Evolutionary conservation across 2,888 invertebrate genomes (phyloP).

Genomic region (Drosophila mettleri): DNA sequence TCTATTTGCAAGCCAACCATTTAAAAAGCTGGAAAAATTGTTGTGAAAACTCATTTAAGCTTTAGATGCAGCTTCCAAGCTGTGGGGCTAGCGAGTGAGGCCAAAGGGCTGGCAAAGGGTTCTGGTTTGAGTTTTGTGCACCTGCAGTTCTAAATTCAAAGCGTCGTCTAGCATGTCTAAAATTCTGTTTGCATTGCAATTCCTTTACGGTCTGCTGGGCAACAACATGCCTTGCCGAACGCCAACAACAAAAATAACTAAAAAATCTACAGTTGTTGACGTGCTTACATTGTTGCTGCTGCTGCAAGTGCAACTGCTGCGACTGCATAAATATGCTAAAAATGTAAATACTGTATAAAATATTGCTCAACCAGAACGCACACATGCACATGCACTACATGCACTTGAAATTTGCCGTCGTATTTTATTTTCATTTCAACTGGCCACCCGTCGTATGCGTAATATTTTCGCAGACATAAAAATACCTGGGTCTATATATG

Average conservation of each 20-base stretch:
- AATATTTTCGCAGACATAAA: constrained; percentile 41
- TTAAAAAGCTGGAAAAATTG: constrained; percentile 51
- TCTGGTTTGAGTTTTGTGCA: constrained; percentile 19
- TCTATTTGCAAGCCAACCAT: constrained; percentile 51
- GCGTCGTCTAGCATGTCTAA: constrained; percentile 62
- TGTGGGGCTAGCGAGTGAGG: background rate
- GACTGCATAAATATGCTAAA: constrained; percentile 70
- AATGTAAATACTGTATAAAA: constrained; percentile 70
- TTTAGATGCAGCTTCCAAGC: constrained; percentile 16
- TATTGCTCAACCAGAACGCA: constrained; percentile 43
- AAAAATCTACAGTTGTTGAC: constrained; percentile 51
- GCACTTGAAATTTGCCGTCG: constrained; percentile 40
- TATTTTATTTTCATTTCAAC: constrained; percentile 51
- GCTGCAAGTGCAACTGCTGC: constrained; percentile 9
- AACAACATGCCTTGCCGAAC: constrained; percentile 48
- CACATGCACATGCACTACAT: constrained; percentile 16
- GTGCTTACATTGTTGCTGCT: constrained; percentile 49
- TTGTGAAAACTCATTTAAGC: constrained; percentile 32
- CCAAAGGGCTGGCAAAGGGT: background rate
- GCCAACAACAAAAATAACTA: constrained; percentile 12
- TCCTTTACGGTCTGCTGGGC: constrained; percentile 67
- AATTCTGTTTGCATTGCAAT: constrained; percentile 71
- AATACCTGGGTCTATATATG: constrained; percentile 6
- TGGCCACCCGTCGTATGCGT: constrained; percentile 56
- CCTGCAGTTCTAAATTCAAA: constrained; percentile 51